A percentile compares a stretch with the other conserved stretches of the same genome.
Conservation (phyloP, 1,140 invertebrate species). For the Drosophila mayri region DNA sequence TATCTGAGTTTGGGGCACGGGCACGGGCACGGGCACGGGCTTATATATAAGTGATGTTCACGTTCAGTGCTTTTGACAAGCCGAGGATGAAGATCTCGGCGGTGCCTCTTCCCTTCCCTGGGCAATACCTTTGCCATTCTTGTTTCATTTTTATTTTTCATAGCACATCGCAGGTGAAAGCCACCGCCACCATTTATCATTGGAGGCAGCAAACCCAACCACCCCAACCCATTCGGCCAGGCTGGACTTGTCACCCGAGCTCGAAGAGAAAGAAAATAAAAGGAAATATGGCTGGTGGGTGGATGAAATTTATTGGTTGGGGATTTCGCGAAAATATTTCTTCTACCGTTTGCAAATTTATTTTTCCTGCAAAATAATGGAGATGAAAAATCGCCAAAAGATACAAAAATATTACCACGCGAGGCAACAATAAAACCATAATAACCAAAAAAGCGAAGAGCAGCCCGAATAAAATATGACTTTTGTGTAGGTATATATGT, state of each 20-base stretch:
- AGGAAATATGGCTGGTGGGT: constrained; percentile 24
- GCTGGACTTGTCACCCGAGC: constrained; percentile 73
- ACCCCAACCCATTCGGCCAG: constrained; percentile 30
- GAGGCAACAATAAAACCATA: constrained; percentile 36
- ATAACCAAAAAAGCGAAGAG: constrained; percentile 36
- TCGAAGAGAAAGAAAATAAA: constrained; percentile 30
- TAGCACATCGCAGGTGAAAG: constrained; percentile 70
- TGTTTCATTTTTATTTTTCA: constrained; percentile 48
- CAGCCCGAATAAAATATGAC: constrained; percentile 66
- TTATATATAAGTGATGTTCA: constrained; percentile 66
- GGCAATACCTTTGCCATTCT: constrained; percentile 18
- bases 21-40: not conserved
- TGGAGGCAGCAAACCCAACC: constrained; percentile 24
- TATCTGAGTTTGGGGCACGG: constrained; percentile 1
- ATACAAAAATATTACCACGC: constrained; percentile 49
- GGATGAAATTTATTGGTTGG: constrained; percentile 73
- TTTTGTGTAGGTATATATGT: constrained; percentile 16
- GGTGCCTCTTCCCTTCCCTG: not conserved
- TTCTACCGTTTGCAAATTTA: constrained; percentile 78
- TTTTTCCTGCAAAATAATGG: constrained; percentile 78
- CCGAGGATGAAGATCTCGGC: constrained; percentile 55
- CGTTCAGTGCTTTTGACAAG: constrained; percentile 78
- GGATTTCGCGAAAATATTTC: constrained; percentile 79
- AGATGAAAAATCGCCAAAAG: constrained; percentile 73
- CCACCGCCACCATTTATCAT: constrained; percentile 75